phyloP scores from a whole-genome alignment of 92 coral and sea anemone genomes.

The Heliopora coerulea region DNA sequence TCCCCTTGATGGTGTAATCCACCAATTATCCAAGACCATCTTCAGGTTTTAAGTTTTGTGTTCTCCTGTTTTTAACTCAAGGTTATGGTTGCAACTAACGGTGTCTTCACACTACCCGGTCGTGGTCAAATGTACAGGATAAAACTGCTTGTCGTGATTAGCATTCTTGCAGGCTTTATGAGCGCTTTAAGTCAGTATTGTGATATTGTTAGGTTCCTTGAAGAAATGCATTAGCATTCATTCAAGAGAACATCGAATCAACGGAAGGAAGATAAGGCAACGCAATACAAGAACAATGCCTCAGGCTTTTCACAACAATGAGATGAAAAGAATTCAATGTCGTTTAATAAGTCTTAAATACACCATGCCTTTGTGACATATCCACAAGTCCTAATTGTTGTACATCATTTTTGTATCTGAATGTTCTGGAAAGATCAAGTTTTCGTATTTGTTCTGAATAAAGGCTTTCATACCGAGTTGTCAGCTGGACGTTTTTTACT shows the following conservation, averaged over 20 bases:
- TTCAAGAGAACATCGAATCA: too few relatives aligned
- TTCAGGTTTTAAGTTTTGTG: conserved; percentile 11
- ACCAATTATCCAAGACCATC: conserved; percentile 23
- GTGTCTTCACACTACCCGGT: background rate
- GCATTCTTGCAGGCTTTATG: conserved; percentile 12
- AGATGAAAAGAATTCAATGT: background rate
- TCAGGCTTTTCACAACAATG: background rate
- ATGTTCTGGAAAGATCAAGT: too few relatives aligned
- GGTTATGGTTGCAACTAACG: background rate
- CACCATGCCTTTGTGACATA: too few relatives aligned
- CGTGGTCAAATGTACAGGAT: background rate
- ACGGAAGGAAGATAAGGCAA: too few relatives aligned
- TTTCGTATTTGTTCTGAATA: too few relatives aligned
- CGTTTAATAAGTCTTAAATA: too few relatives aligned
- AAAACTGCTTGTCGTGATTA: background rate
- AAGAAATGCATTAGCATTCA: background rate
- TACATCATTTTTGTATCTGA: too few relatives aligned
- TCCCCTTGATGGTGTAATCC: background rate
- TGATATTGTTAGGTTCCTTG: background rate
- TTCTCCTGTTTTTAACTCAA: background rate
- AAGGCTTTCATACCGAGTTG: too few relatives aligned
- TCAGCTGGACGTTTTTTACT: too few relatives aligned
- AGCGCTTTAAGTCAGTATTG: conserved; percentile 9
- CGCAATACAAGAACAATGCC: background rate
- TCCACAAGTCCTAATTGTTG: too few relatives aligned